Conservation (phyloP, 2,797 vertebrate genomes). For the Rhynchonycteris naso region DNA sequence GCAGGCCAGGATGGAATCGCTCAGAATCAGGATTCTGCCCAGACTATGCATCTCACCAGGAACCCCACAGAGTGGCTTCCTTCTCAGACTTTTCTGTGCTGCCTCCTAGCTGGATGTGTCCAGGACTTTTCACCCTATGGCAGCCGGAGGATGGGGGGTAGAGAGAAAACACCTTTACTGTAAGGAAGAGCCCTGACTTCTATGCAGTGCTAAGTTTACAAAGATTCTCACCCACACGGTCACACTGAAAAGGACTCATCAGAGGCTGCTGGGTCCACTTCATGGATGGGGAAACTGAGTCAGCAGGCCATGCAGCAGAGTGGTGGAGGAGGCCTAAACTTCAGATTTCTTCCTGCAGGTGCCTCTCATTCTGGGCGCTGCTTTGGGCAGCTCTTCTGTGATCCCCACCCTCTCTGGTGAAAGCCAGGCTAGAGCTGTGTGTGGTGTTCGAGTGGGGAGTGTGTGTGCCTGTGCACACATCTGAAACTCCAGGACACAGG, state of each 20-base stretch:
- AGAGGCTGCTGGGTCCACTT: background rate
- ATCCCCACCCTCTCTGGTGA: background rate
- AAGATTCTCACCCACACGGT: background rate
- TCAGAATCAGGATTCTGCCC: background rate
- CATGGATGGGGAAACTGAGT: background rate
- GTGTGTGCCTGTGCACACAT: rapidly evolving
- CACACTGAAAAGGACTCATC: background rate
- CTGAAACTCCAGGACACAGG: background rate
- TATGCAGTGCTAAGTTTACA: background rate
- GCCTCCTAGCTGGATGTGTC: rapidly evolving
- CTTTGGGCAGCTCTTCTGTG: no score
- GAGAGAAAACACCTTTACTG: background rate
- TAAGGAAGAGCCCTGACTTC: no score
- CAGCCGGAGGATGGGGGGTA: background rate
- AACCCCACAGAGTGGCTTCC: background rate
- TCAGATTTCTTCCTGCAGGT: rapidly evolving
- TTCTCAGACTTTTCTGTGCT: background rate
- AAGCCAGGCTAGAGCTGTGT: background rate
- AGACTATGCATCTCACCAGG: background rate
- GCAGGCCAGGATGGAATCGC: background rate
- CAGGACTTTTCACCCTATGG: background rate
- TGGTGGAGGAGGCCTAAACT: background rate
- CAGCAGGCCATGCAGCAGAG: rapidly evolving
- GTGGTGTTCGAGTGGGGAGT: background rate
- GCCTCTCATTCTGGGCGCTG: no score